These are phyloP conservation scores for Tetranychus piercei DNA, from an alignment of 2,888 invertebrate species.

Conservation along the genomic window DNA sequence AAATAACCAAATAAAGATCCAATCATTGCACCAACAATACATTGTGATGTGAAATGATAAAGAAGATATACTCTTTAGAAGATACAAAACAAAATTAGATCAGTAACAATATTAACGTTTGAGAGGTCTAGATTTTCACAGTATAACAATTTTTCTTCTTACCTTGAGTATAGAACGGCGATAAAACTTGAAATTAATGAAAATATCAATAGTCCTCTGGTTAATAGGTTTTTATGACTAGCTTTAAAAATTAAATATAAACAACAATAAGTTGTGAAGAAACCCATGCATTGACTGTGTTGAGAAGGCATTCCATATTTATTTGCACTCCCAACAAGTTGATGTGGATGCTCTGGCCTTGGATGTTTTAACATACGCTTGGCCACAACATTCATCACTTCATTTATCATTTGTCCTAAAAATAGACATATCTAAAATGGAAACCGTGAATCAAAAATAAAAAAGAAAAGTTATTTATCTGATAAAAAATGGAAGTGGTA, in stretches of 20 bases:
- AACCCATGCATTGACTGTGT: conserved; percentile 20
- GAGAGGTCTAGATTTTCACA: neutral
- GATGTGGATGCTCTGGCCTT: conserved; percentile 5
- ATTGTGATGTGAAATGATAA: conserved; percentile 20
- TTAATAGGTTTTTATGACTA: neutral
- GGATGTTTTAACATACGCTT: conserved; percentile 12
- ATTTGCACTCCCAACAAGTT: conserved; percentile 5
- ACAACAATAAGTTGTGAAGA: conserved; percentile 17
- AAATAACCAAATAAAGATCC: neutral
- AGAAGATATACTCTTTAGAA: conserved; percentile 19
- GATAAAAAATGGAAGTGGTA: conserved; percentile 6
- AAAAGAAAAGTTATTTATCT: neutral
- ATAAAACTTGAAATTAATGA: neutral
- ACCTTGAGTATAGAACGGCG: neutral
- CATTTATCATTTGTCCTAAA: conserved; percentile 19
- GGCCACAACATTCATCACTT: conserved; percentile 14
- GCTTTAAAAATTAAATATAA: conserved; percentile 2
- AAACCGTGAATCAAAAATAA: neutral
- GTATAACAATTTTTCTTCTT: neutral
- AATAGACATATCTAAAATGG: conserved; percentile 18
- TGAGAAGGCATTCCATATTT: conserved; percentile 22
- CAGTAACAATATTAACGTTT: neutral
- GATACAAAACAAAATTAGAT: neutral
- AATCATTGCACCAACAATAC: conserved; percentile 6
- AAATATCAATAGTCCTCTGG: neutral